Evolutionary conservation across 1,140 invertebrate genomes (phyloP), one percentile per base, ranked within the genome.

Genomic region (Pygmarrhopalites habei): DNA sequence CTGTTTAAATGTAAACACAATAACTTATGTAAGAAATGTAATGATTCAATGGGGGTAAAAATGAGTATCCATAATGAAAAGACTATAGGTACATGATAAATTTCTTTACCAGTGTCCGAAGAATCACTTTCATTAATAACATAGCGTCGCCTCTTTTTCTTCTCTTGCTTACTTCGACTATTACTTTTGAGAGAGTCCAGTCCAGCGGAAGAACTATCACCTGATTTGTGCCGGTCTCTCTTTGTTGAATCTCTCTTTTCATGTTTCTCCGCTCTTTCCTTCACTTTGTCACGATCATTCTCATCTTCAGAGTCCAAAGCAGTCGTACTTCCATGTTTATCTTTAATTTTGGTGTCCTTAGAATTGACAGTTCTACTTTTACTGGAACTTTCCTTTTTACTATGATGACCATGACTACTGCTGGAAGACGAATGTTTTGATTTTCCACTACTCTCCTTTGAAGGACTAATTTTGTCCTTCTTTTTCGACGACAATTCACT

Each of bases 1-100:
- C 87, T 35, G 86, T 86, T 53, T 19, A 4, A 47, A 21, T 15
- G 44, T 10, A n/a, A n/a, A n/a, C n/a, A n/a, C n/a, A n/a, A n/a
- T n/a, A n/a, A n/a, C n/a, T n/a, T n/a, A n/a, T n/a, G n/a, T n/a
- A n/a, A n/a, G n/a, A n/a, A n/a, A n/a, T n/a, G n/a, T n/a, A n/a
- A n/a, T n/a, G n/a, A n/a, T n/a, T n/a, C n/a, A n/a, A n/a, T n/a
- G n/a, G n/a, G n/a, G n/a, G n/a, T n/a, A n/a, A n/a, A n/a, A n/a
- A n/a, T n/a, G n/a, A n/a, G n/a, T n/a, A n/a, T n/a, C n/a, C n/a
- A n/a, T n/a, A n/a, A n/a, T n/a, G n/a, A n/a, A n/a, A n/a, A n/a
- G n/a, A n/a, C n/a, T n/a, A n/a, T n/a, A n/a, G n/a, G n/a, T n/a
- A n/a, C n/a, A n/a, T n/a, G n/a, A n/a, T n/a, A n/a, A n/a, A n/a